These are phyloP conservation scores for Temnopleurus reevesii DNA, from an alignment of 53 echinoderm and acorn worm species.

Conservation along the genomic window DNA sequence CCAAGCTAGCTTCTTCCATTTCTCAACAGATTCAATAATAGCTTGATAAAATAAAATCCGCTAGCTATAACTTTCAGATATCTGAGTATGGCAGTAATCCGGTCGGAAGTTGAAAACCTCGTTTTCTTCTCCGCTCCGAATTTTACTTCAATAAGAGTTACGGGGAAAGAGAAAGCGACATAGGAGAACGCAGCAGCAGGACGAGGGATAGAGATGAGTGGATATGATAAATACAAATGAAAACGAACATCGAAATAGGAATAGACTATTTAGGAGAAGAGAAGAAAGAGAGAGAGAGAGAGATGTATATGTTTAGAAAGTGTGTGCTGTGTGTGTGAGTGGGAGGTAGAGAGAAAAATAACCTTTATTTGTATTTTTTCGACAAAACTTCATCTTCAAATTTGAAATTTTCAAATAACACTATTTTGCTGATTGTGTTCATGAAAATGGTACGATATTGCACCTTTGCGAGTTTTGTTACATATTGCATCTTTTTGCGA, in stretches of 20 bases:
- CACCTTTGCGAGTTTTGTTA: too few relatives aligned
- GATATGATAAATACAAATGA: not conserved
- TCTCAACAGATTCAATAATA: conserved; percentile 36
- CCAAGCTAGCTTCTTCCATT: conserved; percentile 19
- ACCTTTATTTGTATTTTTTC: too few relatives aligned
- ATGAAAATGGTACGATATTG: too few relatives aligned
- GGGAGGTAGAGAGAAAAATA: not conserved
- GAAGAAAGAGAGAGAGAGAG: not conserved
- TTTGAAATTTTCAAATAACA: too few relatives aligned
- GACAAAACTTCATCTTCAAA: too few relatives aligned
- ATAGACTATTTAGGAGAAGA: too few relatives aligned
- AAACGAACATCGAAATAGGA: not conserved
- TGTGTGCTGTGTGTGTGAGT: not conserved
- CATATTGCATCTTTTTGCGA: too few relatives aligned
- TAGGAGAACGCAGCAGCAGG: too few relatives aligned
- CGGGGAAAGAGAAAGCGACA: not conserved
- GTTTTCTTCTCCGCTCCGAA: not conserved
- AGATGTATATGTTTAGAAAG: too few relatives aligned
- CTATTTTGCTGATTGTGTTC: too few relatives aligned
- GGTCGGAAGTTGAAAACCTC: not conserved
- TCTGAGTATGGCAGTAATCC: conserved; percentile 38
- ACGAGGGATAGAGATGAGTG: not conserved
- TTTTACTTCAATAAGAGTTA: not conserved
- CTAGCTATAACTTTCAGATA: conserved; percentile 34
- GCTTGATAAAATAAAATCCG: conserved; percentile 27